Conservation (phyloP, 2,113 vertebrate species). For the Pelodiscus sinensis region DNA sequence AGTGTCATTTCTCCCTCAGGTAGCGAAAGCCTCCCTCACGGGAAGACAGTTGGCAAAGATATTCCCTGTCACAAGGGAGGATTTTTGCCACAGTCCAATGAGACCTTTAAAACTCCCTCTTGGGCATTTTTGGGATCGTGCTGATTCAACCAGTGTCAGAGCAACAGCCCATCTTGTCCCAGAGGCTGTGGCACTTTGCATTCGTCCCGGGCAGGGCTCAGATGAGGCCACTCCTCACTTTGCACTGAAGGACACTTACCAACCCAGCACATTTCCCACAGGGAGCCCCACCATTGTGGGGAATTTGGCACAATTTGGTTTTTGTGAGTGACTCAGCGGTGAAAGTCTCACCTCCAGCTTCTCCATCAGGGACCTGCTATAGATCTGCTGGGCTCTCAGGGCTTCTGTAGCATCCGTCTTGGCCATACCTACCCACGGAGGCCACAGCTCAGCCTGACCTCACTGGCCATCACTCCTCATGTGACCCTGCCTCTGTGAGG, state of each 20-base stretch:
- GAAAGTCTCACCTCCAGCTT: background rate
- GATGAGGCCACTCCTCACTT: background rate
- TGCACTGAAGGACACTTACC: background rate
- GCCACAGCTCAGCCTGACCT: background rate
- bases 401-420: background rate
- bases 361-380: background rate
- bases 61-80: background rate
- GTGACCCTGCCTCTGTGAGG: background rate
- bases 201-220: background rate
- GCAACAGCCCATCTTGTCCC: background rate
- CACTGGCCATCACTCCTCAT: fast-evolving
- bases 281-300: background rate
- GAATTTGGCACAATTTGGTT: background rate
- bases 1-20: background rate
- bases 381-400: background rate
- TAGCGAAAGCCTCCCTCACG: background rate
- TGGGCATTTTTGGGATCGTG: too few species aligned
- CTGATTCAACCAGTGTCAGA: background rate
- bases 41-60: background rate
- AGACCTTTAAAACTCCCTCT: background rate
- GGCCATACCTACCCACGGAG: background rate
- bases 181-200: background rate
- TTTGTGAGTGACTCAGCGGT: background rate
- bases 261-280: background rate
- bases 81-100: background rate